Evolutionary conservation across 1,140 invertebrate genomes (phyloP), one percentile per base, ranked within the genome.

Genomic region (Ceratina australensis): DNA sequence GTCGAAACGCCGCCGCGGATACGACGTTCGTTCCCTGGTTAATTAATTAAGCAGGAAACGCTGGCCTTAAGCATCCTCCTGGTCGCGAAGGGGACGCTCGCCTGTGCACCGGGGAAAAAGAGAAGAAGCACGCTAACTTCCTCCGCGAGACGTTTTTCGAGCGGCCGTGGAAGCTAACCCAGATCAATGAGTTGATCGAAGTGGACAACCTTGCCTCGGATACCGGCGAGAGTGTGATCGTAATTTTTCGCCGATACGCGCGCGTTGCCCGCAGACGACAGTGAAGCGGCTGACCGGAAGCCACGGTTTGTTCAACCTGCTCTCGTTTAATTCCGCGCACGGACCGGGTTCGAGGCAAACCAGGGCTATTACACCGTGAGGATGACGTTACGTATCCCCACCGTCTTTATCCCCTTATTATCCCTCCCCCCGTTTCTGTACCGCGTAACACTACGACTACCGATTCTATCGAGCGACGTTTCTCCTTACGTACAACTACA

Each of bases 241-340:
- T 76, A 67, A 84, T 84, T 80, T 84, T 80, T 65, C 33, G 33
- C 49, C 80, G 73, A 77, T 69, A 66, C 65, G 61, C 56, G 61
- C 67, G 49, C 56, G 57, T 65, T 61, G n/a, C 24, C 12, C 50
- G 28, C 7, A 22, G 15, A n/a, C 0, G 65, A 49, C 33, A 56
- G 47, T 22, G 47, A 49, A 57, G 22, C 33, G 33, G 66, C 47
- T 49, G 78, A 83, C 78, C 82, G 83, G 82, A 84, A 84, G 78
- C 82, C 78, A 84, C 82, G 83, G 78, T 84, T 83, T 71, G 82
- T 78, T 78, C 73, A 84, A 84, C 83, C 82, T 79, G 66, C 71
- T 81, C 79, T 81, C 75, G 83, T 84, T 85, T 84, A 84, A 85
- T 85, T 85, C 83, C 75, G 75, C 67, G 84, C 82, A 84, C 79